Evolutionary conservation across 2,888 invertebrate species (phyloP), one percentile per base, ranked within the genome.

Genomic region (Philaethria dido): DNA sequence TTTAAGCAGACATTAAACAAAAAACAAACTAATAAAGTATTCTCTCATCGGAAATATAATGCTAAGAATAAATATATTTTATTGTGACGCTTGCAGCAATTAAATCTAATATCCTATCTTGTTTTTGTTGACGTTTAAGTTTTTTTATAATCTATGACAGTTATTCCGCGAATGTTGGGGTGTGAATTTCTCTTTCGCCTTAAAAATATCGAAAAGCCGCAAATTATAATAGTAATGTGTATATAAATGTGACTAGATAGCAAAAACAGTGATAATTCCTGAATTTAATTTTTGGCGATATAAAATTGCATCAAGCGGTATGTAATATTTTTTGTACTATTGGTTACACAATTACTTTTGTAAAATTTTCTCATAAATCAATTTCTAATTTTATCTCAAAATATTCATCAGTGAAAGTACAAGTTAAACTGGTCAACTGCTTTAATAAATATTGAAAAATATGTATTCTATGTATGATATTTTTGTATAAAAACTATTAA

Each of bases 221-320:
- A 57, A 57, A 42, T 39, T 42, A 57, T 18, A 25, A 33, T 60
- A 18, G 13, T 6, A 16, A 48, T 36, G 47, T 45, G 25, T 22
- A 13, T 18, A 44, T 47, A 42, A 64, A 57, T 45, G 16, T 14
- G 16, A 33, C 25, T 14, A 25, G 5, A 57, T 39, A 39, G 39
- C 1, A 39, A 2, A 33, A 33, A 16, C 11, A 14, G 39, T 48
- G 6, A 11, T 16, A 36, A 22, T 47, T 45, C 42, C 9, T n/a
- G 8, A 29, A 47, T 14, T 25, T 9, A 36, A 47, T 45, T 33
- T 22, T 39, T 13, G 25, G 11, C 5, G 9, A 39, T 25, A 57
- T 39, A 42, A 64, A 16, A 57, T 55, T 63, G 42, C 55, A 45
- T 22, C 55, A 57, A 64, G 8, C 55, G 57, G 64, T 64, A 45